These are phyloP conservation scores for Antechinus stuartii DNA, from an alignment of 2,113 vertebrate genomes.

Conservation along the genomic window DNA sequence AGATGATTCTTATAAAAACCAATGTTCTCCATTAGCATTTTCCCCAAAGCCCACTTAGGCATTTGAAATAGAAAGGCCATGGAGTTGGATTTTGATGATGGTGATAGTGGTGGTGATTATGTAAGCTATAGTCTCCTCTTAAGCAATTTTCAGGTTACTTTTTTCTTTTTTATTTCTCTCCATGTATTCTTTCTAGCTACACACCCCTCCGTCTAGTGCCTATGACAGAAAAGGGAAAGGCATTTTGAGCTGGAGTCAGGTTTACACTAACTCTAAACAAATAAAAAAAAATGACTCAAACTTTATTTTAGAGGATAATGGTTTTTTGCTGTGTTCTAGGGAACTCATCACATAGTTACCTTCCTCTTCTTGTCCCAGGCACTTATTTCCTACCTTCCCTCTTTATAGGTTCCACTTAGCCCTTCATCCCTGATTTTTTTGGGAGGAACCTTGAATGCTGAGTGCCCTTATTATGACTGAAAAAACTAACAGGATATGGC, in stretches of 20 bases:
- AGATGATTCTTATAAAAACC: not conserved
- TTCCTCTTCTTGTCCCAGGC: not conserved
- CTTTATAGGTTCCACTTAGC: not conserved
- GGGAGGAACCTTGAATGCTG: not conserved
- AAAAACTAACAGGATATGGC: not conserved
- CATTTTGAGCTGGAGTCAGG: not conserved
- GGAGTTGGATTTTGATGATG: not conserved
- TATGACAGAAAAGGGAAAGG: not conserved
- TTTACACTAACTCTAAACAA: not conserved
- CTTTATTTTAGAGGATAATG: not conserved
- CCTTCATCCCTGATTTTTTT: not conserved
- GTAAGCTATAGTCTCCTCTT: slow-evolving; percentile 1
- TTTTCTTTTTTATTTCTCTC: slow-evolving; percentile 26
- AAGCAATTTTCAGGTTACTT: not conserved
- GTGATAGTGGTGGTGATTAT: not conserved
- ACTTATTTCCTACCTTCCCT: not conserved
- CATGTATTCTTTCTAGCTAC: not conserved
- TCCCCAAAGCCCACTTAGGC: not conserved
- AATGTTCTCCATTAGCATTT: slow-evolving; percentile 14
- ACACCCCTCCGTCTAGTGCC: not conserved
- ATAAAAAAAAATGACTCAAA: not conserved
- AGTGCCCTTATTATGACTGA: not conserved
- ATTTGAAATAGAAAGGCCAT: slow-evolving; percentile 37
- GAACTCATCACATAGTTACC: not conserved
- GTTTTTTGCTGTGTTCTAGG: not conserved